These are phyloP conservation scores for Anthopleura sola DNA, from an alignment of 64 coral and sea anemone species.

Conservation along the genomic window DNA sequence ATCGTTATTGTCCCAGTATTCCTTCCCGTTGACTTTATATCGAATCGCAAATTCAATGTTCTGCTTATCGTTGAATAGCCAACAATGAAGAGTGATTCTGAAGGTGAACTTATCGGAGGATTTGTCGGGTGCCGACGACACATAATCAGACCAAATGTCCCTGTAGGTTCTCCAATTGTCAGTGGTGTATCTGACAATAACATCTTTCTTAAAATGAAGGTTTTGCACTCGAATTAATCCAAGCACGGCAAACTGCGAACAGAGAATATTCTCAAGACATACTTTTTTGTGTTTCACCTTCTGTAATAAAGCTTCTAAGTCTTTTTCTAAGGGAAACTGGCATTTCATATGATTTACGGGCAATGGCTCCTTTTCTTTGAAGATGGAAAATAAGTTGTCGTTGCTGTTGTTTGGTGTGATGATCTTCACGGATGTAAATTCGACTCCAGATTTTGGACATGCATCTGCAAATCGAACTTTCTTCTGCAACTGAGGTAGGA, in stretches of 20 bases:
- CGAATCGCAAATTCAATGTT: constrained; percentile 62
- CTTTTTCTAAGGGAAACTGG: background rate
- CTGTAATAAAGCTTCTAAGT: background rate
- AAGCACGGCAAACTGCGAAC: constrained; percentile 23
- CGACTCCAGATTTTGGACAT: constrained; percentile 24
- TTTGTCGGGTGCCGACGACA: constrained; percentile 39
- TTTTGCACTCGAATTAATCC: constrained; percentile 59
- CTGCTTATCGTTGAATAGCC: background rate
- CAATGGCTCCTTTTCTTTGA: background rate
- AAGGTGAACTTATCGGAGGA: constrained; percentile 56
- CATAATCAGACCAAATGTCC: constrained; percentile 85
- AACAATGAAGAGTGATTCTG: constrained; percentile 4
- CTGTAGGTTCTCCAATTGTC: constrained; percentile 43
- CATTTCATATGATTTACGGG: background rate
- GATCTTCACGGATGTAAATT: constrained; percentile 32
- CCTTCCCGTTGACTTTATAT: constrained; percentile 21
- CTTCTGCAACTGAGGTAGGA: background rate
- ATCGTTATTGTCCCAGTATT: constrained; percentile 70
- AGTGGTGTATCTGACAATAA: constrained; percentile 31
- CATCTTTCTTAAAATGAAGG: constrained; percentile 42
- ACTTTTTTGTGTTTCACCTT: background rate
- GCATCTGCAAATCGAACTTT: constrained; percentile 50
- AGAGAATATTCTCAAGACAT: constrained; percentile 51
- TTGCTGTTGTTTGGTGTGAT: constrained; percentile 53
- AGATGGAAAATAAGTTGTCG: constrained; percentile 25